phyloP scores from a whole-genome alignment of 2,113 vertebrate genomes.

The Hydrolagus affinis region DNA sequence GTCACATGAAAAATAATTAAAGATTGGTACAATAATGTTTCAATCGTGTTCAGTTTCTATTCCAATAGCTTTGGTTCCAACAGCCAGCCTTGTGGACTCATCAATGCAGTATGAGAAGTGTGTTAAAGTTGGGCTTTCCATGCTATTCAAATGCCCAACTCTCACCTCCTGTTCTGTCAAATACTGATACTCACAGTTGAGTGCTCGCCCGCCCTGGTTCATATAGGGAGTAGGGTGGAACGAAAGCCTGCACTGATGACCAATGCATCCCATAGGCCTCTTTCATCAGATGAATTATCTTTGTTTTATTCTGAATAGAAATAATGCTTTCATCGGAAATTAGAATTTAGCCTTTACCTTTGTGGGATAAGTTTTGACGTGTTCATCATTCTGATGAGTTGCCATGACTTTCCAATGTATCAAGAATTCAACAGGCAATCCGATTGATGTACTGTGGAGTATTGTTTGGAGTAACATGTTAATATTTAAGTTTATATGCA shows the following conservation, averaged over 20 bases:
- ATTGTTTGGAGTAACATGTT: too few species aligned
- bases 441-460: too few species aligned
- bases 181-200: too few species aligned
- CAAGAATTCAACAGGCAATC: too few species aligned
- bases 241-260: neutral
- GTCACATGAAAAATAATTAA: neutral
- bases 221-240: neutral
- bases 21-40: neutral
- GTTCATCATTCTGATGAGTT: too few species aligned
- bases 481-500: too few species aligned
- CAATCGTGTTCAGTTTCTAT: neutral
- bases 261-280: neutral
- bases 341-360: neutral
- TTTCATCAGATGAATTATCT: neutral
- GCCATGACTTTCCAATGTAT: too few species aligned
- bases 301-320: neutral
- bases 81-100: neutral
- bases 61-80: neutral
- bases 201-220: too few species aligned
- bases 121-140: neutral
- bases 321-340: neutral
- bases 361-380: neutral
- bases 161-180: neutral
- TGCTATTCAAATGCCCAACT: neutral
- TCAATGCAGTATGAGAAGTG: neutral